A percentile compares a stretch with the other conserved stretches of the same genome.
Conservation (phyloP, 2,113 vertebrate genomes). For the Pseudorectes ferrugineus region DNA sequence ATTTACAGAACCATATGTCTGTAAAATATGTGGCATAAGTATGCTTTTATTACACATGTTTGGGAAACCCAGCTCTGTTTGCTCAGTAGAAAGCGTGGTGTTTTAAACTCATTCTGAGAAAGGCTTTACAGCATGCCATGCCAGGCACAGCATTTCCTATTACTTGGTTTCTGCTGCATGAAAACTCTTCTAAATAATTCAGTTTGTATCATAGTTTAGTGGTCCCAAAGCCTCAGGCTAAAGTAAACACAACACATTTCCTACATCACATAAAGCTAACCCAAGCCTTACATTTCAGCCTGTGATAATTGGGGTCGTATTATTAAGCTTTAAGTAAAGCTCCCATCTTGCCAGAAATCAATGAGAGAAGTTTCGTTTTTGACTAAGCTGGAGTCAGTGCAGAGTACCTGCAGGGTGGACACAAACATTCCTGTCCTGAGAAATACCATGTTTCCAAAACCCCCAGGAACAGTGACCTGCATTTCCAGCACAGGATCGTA, state of each 20-base stretch:
- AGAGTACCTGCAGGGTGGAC: background rate
- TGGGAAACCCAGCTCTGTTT: background rate
- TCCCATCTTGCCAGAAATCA: background rate
- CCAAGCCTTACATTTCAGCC: background rate
- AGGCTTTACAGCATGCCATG: background rate
- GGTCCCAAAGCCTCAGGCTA: constrained; percentile 15
- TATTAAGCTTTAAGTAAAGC: background rate
- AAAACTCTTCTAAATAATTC: constrained; percentile 6
- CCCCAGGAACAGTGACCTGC: background rate
- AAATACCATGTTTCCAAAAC: background rate
- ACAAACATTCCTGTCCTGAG: background rate
- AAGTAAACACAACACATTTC: constrained; percentile 15
- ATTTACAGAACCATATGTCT: constrained; percentile 7
- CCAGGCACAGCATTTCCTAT: background rate
- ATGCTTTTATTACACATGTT: background rate
- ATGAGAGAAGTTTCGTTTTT: background rate
- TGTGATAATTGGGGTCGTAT: background rate
- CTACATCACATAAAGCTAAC: constrained; percentile 18
- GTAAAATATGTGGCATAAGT: constrained; percentile 30
- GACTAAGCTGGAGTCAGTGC: background rate
- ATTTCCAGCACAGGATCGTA: background rate
- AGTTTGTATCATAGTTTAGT: background rate
- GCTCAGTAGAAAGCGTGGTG: background rate
- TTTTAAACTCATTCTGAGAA: background rate
- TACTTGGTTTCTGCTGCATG: background rate